These are phyloP conservation scores for Drosophila mayri DNA, from an alignment of 1,140 invertebrate genomes.

Conservation along the genomic window DNA sequence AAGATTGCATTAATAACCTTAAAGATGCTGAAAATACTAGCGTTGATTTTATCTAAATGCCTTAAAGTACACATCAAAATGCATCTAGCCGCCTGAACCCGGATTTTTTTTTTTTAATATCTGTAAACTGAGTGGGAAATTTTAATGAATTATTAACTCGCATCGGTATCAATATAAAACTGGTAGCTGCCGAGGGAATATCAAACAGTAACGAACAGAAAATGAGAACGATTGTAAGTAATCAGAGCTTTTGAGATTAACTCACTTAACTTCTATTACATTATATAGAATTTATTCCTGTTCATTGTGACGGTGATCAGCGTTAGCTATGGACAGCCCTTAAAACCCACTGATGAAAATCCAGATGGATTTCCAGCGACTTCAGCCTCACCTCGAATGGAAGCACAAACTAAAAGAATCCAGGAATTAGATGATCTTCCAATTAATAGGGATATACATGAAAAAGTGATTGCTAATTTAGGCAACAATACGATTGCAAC, in stretches of 20 bases:
- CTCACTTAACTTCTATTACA: not conserved
- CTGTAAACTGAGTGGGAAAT: conserved; percentile 1
- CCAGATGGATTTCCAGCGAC: not conserved
- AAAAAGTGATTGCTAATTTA: not conserved
- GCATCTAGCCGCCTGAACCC: not conserved
- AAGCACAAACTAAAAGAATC: not conserved
- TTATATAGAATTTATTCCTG: not conserved
- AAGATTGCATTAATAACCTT: too few species aligned
- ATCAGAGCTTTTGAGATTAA: not conserved
- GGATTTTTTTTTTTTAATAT: conserved; percentile 5
- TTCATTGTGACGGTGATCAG: not conserved
- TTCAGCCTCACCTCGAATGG: not conserved
- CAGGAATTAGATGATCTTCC: not conserved
- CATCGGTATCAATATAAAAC: conserved; percentile 18
- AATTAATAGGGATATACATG: not conserved
- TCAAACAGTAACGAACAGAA: not conserved
- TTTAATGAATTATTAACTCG: conserved; percentile 13
- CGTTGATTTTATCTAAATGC: conserved; percentile 9
- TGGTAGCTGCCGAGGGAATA: not conserved
- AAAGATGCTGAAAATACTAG: conserved; percentile 1
- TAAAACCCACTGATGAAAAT: not conserved
- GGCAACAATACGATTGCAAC: not conserved
- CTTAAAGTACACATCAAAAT: conserved; percentile 1
- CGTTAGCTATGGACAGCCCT: not conserved
- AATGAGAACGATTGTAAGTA: conserved; percentile 7